phyloP scores from a whole-genome alignment of 1,140 invertebrate genomes.

The Vollenhovia emeryi region DNA sequence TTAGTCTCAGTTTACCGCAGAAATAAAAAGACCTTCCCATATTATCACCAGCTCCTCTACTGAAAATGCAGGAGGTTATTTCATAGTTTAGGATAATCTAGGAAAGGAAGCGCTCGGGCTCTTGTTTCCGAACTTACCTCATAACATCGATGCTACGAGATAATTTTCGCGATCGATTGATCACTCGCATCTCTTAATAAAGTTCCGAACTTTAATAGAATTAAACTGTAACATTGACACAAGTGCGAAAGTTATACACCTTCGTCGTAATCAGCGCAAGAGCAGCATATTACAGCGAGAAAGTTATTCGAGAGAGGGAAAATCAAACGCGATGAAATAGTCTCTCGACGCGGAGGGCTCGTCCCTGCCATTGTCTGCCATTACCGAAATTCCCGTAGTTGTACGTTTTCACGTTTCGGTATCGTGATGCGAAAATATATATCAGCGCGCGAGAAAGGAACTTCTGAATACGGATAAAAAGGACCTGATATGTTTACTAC shows the following conservation, averaged over 20 bases:
- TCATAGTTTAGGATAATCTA: constrained; percentile 23
- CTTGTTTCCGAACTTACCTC: constrained; percentile 39
- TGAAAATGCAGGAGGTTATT: background rate
- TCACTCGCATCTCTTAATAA: constrained; percentile 38
- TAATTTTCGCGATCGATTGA: constrained; percentile 54
- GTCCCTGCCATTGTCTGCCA: background rate
- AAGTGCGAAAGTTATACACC: background rate
- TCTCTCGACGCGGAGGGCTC: background rate
- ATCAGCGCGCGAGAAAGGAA: background rate
- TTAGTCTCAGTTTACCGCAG: no score
- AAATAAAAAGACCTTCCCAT: no score
- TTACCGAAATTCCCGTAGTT: background rate
- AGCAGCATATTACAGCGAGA: background rate
- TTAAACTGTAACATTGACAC: constrained; percentile 32
- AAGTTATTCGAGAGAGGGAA: background rate
- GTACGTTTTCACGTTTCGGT: background rate
- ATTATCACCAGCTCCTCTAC: no score
- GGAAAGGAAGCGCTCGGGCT: constrained; percentile 3
- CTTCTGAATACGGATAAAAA: background rate
- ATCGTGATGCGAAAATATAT: background rate
- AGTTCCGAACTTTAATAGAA: constrained; percentile 25
- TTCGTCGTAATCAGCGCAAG: background rate
- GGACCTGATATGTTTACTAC: constrained; percentile 33
- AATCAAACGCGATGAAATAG: background rate
- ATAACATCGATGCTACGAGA: constrained; percentile 42